Conservation (phyloP, 2,888 invertebrate genomes). For the Callimorpha dominula region DNA sequence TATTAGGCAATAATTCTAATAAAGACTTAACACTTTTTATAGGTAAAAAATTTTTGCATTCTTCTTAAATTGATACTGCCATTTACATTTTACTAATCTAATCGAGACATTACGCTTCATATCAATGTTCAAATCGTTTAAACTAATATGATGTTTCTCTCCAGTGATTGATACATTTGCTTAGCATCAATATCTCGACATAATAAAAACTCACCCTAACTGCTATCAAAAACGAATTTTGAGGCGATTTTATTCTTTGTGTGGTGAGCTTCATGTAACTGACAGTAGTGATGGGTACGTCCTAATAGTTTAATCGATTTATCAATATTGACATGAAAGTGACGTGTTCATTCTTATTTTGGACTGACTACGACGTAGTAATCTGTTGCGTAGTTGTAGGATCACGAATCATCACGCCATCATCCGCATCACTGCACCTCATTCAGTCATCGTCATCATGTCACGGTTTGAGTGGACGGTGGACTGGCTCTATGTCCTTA, state of each 20-base stretch:
- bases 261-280: background rate
- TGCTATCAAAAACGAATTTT: background rate
- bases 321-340: slow-evolving; percentile 27
- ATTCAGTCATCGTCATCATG: slow-evolving; percentile 75
- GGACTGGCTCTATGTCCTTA: slow-evolving; percentile 64
- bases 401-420: slow-evolving; percentile 68
- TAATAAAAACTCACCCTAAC: background rate
- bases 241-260: background rate
- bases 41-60: slow-evolving; percentile 78
- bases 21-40: slow-evolving; percentile 83
- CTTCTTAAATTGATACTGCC: slow-evolving; percentile 77
- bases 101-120: slow-evolving; percentile 48
- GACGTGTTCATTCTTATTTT: slow-evolving; percentile 51
- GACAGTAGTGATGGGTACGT: slow-evolving; percentile 2
- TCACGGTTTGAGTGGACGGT: slow-evolving; percentile 82
- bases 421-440: slow-evolving; percentile 85
- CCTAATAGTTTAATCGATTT: slow-evolving; percentile 11
- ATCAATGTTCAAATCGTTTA: slow-evolving; percentile 7
- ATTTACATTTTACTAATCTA: slow-evolving; percentile 75
- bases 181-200: background rate
- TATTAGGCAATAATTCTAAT: slow-evolving; percentile 81
- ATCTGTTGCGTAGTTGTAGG: slow-evolving; percentile 75
- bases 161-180: background rate
- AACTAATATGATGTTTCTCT: slow-evolving; percentile 6
- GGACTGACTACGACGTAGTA: slow-evolving; percentile 72